phyloP scores from a whole-genome alignment of 2,888 invertebrate species.

The Limnephilus auricula region DNA sequence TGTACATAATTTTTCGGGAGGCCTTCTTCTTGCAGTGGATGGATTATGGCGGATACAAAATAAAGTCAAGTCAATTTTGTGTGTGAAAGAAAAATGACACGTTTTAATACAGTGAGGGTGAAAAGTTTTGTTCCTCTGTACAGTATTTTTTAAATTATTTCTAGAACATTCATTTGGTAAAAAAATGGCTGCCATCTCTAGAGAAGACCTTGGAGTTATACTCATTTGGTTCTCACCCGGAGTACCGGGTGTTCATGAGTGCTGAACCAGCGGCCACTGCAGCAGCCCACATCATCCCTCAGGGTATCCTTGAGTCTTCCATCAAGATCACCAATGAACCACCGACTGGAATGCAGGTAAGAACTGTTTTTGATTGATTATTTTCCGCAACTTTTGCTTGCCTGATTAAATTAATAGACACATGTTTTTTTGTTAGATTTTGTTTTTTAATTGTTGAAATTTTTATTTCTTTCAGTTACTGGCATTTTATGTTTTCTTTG shows the following conservation, averaged over 20 bases:
- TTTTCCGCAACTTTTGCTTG: neutral
- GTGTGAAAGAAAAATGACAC: no score
- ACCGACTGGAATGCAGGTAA: slow-evolving; percentile 92
- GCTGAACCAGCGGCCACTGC: slow-evolving; percentile 95
- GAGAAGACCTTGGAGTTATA: slow-evolving; percentile 95
- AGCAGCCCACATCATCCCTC: slow-evolving; percentile 94
- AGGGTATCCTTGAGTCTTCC: slow-evolving; percentile 96
- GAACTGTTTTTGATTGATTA: neutral
- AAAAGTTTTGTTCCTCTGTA: no score
- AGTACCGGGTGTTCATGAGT: slow-evolving; percentile 94
- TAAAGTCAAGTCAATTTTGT: no score
- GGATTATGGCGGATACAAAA: neutral
- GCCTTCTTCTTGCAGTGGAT: neutral
- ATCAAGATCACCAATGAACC: slow-evolving; percentile 99
- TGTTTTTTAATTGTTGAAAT: neutral
- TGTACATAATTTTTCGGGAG: neutral
- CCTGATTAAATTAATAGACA: neutral
- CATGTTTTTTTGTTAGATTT: neutral
- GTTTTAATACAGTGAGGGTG: no score
- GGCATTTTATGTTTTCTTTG: slow-evolving; percentile 16
- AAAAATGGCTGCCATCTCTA: slow-evolving; percentile 93
- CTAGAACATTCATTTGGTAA: slow-evolving; percentile 96
- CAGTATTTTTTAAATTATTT: slow-evolving; percentile 61
- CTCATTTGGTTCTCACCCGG: slow-evolving; percentile 86
- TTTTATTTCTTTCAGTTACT: slow-evolving; percentile 17